Conservation (phyloP, 1,140 invertebrate genomes). For the Pararge aegeria region DNA sequence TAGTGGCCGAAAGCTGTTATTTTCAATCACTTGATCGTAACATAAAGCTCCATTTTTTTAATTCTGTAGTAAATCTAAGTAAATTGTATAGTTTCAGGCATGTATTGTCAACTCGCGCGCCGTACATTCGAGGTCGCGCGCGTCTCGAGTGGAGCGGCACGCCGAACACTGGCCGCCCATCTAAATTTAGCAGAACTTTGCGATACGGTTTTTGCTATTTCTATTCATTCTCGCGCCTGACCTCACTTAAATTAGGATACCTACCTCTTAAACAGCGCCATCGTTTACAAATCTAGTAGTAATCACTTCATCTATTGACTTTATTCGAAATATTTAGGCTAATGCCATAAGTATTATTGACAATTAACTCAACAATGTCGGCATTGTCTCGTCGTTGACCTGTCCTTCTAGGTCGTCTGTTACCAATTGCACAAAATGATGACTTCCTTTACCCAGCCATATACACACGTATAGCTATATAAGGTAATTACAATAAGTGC, state of each 20-base stretch:
- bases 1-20: no score
- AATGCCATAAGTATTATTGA: background rate
- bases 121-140: slow-evolving; percentile 54
- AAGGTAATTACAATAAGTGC: no score
- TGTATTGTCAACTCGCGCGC: slow-evolving; percentile 21
- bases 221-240: slow-evolving; percentile 66
- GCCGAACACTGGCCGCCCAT: slow-evolving; percentile 50
- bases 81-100: slow-evolving; percentile 13
- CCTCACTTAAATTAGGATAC: slow-evolving; percentile 58
- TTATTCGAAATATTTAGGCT: background rate
- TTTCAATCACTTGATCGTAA: no score
- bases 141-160: slow-evolving; percentile 34
- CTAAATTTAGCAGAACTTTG: slow-evolving; percentile 75
- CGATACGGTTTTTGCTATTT: slow-evolving; percentile 75
- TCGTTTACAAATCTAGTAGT: slow-evolving; percentile 14
- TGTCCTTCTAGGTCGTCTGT: slow-evolving; percentile 21
- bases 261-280: slow-evolving; percentile 9
- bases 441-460: slow-evolving; percentile 26
- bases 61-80: background rate
- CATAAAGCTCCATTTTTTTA: slow-evolving; percentile 4
- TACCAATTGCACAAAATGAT: slow-evolving; percentile 34
- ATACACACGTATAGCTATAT: no score
- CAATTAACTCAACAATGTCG: slow-evolving; percentile 10
- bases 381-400: slow-evolving; percentile 15
- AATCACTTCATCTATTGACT: background rate